Evolutionary conservation across 2,113 vertebrate species (phyloP).

Genomic region (Phylloscopus trochiloides): DNA sequence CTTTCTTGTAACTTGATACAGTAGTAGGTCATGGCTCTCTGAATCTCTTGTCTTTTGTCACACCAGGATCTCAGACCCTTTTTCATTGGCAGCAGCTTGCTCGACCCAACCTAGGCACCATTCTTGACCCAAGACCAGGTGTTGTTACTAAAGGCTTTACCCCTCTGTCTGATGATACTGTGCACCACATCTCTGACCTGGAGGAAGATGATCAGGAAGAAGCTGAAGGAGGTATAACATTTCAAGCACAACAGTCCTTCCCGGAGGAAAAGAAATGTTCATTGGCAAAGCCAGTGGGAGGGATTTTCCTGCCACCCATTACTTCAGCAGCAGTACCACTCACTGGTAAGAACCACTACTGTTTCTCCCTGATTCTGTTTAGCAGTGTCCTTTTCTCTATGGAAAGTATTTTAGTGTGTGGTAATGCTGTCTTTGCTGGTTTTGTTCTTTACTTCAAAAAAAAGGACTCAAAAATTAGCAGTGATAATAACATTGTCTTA

Average conservation of each 20-base stretch:
- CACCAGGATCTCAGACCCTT: conserved; percentile 92
- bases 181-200: conserved; percentile 87
- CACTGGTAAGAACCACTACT: conserved; percentile 67
- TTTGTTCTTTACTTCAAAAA: not conserved
- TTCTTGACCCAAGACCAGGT: conserved; percentile 92
- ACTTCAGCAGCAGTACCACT: conserved; percentile 58
- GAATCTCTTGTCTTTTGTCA: not conserved
- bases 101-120: conserved; percentile 91
- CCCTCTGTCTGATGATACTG: conserved; percentile 77
- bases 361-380: not conserved
- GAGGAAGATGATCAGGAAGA: conserved; percentile 91
- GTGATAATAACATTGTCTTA: not conserved
- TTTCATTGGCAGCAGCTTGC: conserved; percentile 98
- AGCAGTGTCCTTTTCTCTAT: not conserved
- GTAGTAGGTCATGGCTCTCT: not conserved
- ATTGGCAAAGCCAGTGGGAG: conserved; percentile 29
- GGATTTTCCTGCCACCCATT: conserved; percentile 74
- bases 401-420: not conserved
- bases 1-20: not conserved
- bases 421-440: not conserved
- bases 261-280: conserved; percentile 68
- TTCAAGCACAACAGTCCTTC: conserved; percentile 79
- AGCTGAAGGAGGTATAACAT: conserved; percentile 84
- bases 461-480: not conserved
- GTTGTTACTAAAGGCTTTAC: conserved; percentile 95